Evolutionary conservation across 2,888 invertebrate genomes (phyloP).

Genomic region (Cepaea hortensis): DNA sequence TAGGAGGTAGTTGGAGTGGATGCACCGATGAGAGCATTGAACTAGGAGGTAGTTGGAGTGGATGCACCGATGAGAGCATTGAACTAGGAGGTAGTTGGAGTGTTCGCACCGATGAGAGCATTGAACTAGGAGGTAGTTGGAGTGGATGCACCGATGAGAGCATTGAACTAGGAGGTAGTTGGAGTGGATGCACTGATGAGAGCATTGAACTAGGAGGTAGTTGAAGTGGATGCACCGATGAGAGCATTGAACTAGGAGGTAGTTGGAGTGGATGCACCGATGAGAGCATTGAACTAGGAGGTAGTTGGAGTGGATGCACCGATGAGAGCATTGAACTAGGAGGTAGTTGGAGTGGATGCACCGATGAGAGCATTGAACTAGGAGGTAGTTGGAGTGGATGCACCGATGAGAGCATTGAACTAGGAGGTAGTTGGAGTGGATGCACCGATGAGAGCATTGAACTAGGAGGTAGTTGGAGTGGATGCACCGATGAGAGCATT

Average conservation of each 20-base stretch:
- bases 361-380: no score
- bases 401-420: constrained; percentile 80
- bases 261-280: no score
- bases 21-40: no score
- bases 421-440: constrained; percentile 65
- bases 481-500: not conserved
- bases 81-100: no score
- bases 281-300: not conserved
- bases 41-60: no score
- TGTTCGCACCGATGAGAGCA: constrained; percentile 85
- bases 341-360: no score
- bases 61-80: no score
- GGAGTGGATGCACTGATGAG: not conserved
- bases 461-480: not conserved
- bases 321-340: no score
- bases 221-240: not conserved
- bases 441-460: not conserved
- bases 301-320: not conserved
- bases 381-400: no score
- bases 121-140: constrained; percentile 81
- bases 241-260: not conserved
- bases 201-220: not conserved
- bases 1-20: not conserved
- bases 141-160: not conserved
- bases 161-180: not conserved